Evolutionary conservation across 1,140 invertebrate genomes (phyloP).

Genomic region (silkworm (Bombyx mori)): DNA sequence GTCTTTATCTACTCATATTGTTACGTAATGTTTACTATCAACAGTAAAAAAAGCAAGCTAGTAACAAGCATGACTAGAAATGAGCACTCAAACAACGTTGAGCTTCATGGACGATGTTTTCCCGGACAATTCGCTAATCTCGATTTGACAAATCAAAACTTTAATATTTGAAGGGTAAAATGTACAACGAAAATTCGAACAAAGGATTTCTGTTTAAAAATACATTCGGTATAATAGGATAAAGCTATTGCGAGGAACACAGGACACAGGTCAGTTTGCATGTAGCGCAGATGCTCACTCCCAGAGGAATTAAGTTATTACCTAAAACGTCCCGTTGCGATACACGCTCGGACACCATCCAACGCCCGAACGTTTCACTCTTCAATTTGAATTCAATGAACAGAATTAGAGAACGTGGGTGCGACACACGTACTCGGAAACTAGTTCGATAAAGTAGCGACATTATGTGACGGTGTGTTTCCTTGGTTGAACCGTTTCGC

Average conservation of each 20-base stretch:
- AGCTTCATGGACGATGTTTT: too few species aligned
- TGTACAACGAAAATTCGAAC: not conserved
- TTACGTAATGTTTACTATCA: too few species aligned
- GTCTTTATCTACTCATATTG: too few species aligned
- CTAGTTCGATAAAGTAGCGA: slow-evolving; percentile 42
- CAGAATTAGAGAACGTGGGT: slow-evolving; percentile 51
- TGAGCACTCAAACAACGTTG: too few species aligned
- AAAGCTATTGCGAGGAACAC: slow-evolving; percentile 2
- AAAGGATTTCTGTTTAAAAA: not conserved
- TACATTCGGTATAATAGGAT: not conserved
- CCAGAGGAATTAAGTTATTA: slow-evolving; percentile 67
- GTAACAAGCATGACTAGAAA: too few species aligned
- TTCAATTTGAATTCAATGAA: slow-evolving; percentile 68
- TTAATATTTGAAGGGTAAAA: too few species aligned
- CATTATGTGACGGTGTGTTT: slow-evolving; percentile 41
- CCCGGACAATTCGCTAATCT: too few species aligned
- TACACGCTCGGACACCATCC: slow-evolving; percentile 40
- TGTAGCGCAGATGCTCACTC: slow-evolving; percentile 45
- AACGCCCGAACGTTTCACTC: slow-evolving; percentile 45
- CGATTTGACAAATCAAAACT: too few species aligned
- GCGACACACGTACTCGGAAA: slow-evolving; percentile 32
- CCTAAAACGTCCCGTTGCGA: slow-evolving; percentile 46
- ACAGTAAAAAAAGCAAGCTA: too few species aligned
- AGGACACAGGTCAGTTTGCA: slow-evolving; percentile 24
- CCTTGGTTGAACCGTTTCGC: slow-evolving; percentile 17